These are phyloP conservation scores for Epinotia nisella DNA, from an alignment of 2,888 invertebrate genomes.

Conservation along the genomic window DNA sequence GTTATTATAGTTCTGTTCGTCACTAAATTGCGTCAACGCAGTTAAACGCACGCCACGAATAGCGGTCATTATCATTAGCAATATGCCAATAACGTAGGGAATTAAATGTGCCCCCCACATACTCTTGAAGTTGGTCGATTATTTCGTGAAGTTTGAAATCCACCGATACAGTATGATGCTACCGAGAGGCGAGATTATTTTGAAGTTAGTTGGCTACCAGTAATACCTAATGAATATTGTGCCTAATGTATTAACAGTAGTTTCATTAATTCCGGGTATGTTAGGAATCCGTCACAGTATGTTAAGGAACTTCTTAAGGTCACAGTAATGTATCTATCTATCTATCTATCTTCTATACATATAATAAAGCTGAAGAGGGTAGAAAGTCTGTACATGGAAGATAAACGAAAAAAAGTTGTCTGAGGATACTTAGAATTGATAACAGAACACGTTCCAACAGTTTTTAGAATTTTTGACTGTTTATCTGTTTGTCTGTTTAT, in stretches of 20 bases:
- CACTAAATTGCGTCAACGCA: neutral
- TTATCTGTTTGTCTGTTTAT: too few relatives aligned
- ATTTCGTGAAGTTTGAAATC: neutral
- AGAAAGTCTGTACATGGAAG: too few relatives aligned
- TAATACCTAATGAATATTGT: neutral
- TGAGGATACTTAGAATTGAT: too few relatives aligned
- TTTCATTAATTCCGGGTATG: neutral
- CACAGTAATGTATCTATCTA: too few relatives aligned
- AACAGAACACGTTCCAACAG: too few relatives aligned
- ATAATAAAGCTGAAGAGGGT: too few relatives aligned
- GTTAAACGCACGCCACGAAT: neutral
- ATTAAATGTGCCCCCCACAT: conserved; percentile 23
- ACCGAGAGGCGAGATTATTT: neutral
- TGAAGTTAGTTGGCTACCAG: neutral
- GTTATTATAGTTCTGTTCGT: conserved; percentile 4
- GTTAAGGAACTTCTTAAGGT: neutral
- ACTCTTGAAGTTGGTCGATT: neutral
- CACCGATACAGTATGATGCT: neutral
- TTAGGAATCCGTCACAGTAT: neutral
- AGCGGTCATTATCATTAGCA: neutral
- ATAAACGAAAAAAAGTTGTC: too few relatives aligned
- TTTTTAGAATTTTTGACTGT: too few relatives aligned
- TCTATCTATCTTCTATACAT: too few relatives aligned
- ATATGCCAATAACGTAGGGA: neutral
- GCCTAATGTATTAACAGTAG: neutral